Evolutionary conservation across 2,113 vertebrate species (phyloP).

Genomic region (Eonycteris spelaea): DNA sequence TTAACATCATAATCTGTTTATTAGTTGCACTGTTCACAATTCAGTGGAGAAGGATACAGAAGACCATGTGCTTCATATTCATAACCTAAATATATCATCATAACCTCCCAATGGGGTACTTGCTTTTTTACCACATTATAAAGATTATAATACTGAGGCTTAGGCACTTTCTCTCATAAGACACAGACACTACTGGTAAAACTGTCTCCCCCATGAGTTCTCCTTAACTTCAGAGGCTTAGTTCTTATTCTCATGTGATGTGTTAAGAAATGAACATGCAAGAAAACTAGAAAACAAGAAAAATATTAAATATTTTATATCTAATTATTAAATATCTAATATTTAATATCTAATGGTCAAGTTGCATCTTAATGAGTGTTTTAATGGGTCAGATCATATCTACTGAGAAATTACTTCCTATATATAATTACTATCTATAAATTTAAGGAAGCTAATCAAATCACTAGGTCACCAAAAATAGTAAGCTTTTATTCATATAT

Average conservation of each 20-base stretch:
- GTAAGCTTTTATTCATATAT: neutral
- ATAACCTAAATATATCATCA: neutral
- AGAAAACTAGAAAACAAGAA: neutral
- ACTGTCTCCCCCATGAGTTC: neutral
- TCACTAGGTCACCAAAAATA: neutral
- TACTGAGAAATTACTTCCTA: neutral
- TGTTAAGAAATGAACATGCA: neutral
- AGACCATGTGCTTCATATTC: neutral
- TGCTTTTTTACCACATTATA: neutral
- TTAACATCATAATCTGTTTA: neutral
- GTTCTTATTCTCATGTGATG: neutral
- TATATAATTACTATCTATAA: neutral
- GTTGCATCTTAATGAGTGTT: neutral
- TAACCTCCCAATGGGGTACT: neutral
- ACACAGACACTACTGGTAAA: neutral
- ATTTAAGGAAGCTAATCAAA: neutral
- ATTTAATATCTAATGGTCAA: neutral
- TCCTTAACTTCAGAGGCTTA: neutral
- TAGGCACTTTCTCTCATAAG: neutral
- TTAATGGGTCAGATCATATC: neutral
- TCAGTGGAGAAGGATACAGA: neutral
- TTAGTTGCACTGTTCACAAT: neutral
- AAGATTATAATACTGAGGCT: neutral
- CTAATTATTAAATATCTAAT: too few species aligned
- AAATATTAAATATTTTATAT: too few species aligned